Conservation (phyloP, 2,888 invertebrate genomes). For the Cerastis leucographa region DNA sequence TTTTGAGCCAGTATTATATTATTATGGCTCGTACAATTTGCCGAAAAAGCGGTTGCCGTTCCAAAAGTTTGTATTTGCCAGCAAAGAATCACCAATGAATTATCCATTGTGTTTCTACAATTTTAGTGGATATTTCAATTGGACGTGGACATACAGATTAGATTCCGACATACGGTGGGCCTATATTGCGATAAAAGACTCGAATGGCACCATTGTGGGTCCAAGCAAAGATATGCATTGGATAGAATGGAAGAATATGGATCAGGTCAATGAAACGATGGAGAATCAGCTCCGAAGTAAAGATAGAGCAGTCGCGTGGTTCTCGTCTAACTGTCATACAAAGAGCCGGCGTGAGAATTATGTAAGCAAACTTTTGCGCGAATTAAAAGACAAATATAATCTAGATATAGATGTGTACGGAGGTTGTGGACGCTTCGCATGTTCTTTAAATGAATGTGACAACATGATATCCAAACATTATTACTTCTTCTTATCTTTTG, state of each 20-base stretch:
- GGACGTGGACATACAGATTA: slow-evolving; percentile 84
- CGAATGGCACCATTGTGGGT: slow-evolving; percentile 73
- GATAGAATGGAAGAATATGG: slow-evolving; percentile 74
- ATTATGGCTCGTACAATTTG: slow-evolving; percentile 34
- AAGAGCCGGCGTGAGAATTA: slow-evolving; percentile 62
- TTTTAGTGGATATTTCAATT: slow-evolving; percentile 81
- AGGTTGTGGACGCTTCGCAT: slow-evolving; percentile 61
- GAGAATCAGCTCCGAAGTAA: slow-evolving; percentile 68
- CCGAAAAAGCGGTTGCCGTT: slow-evolving; percentile 73
- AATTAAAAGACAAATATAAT: slow-evolving; percentile 55
- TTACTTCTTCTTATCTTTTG: slow-evolving; percentile 83
- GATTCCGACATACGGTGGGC: slow-evolving; percentile 82
- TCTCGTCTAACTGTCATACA: slow-evolving; percentile 69
- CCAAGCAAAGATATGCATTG: slow-evolving; percentile 79
- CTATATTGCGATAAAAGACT: slow-evolving; percentile 79
- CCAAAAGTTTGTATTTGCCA: slow-evolving; percentile 82
- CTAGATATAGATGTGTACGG: slow-evolving; percentile 67
- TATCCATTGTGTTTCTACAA: slow-evolving; percentile 76
- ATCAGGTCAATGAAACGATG: slow-evolving; percentile 70
- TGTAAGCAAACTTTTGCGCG: slow-evolving; percentile 48
- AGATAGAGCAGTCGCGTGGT: slow-evolving; percentile 74
- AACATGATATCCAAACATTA: slow-evolving; percentile 68
- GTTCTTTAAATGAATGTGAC: slow-evolving; percentile 66
- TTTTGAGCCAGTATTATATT: too few relatives aligned
- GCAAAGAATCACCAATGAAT: slow-evolving; percentile 79